Conservation (phyloP, 2,113 vertebrate species). For the Hypanus sabinus region DNA sequence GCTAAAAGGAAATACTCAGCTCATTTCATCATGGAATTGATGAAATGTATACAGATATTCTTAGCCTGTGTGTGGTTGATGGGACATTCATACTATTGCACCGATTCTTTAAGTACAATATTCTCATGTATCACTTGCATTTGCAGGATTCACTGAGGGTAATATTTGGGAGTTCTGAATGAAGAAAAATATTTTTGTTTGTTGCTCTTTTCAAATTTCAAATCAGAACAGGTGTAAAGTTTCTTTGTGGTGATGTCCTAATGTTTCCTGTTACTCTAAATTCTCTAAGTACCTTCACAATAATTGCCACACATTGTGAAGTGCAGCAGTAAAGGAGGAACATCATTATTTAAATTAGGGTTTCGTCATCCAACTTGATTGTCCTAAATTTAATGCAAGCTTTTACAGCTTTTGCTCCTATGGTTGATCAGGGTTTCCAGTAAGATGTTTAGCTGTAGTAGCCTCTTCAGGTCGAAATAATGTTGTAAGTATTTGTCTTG, state of each 20-base stretch:
- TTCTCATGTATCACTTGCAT: not conserved
- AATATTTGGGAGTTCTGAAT: not conserved
- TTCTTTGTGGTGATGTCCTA: not conserved
- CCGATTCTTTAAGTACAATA: not conserved
- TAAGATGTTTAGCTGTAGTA: no score
- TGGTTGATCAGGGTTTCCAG: not conserved
- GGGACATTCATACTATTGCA: not conserved
- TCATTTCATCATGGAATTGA: not conserved
- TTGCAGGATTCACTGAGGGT: not conserved
- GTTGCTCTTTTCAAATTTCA: not conserved
- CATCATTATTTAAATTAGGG: not conserved
- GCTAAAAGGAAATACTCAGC: not conserved
- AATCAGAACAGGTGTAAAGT: not conserved
- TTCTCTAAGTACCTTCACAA: not conserved
- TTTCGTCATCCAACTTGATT: not conserved
- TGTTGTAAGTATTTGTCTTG: no score
- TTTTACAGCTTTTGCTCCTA: not conserved
- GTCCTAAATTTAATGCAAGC: not conserved
- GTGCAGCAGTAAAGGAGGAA: not conserved
- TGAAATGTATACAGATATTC: not conserved
- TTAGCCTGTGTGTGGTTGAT: not conserved
- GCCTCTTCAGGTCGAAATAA: no score
- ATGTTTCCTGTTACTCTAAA: not conserved
- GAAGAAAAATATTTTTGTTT: not conserved
- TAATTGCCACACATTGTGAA: not conserved